These are phyloP conservation scores for Colistium nudipinnis DNA, from an alignment of 2,113 vertebrate species.

Conservation along the genomic window DNA sequence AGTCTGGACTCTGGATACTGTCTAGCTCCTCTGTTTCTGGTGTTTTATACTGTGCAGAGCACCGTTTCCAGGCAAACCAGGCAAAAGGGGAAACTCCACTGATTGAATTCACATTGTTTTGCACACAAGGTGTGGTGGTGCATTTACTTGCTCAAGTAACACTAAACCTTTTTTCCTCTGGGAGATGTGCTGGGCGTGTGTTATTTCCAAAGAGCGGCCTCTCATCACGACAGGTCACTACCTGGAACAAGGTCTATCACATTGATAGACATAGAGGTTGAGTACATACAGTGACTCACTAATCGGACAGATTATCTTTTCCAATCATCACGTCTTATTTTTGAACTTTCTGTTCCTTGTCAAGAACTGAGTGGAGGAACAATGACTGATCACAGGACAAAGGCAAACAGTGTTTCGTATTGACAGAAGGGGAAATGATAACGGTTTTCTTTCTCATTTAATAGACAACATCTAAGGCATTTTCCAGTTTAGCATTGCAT, in stretches of 20 bases:
- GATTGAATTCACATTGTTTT: not conserved
- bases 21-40: not conserved
- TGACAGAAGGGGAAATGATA: not conserved
- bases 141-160: not conserved
- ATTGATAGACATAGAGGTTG: not conserved
- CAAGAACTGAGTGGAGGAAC: not conserved
- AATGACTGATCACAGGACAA: constrained; percentile 6
- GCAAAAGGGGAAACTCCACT: not conserved
- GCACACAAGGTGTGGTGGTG: not conserved
- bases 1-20: not conserved
- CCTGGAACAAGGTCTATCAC: not conserved
- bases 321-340: constrained; percentile 23
- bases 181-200: rapidly evolving
- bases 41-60: constrained; percentile 26
- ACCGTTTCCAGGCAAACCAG: not conserved
- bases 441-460: not conserved
- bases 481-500: not conserved
- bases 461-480: not conserved
- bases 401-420: not conserved
- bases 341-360: not conserved
- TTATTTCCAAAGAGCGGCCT: rapidly evolving
- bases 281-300: not conserved
- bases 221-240: not conserved
- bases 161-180: not conserved
- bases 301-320: not conserved